Conservation (phyloP, 2,797 vertebrate species). For the Lerista edwardsae region DNA sequence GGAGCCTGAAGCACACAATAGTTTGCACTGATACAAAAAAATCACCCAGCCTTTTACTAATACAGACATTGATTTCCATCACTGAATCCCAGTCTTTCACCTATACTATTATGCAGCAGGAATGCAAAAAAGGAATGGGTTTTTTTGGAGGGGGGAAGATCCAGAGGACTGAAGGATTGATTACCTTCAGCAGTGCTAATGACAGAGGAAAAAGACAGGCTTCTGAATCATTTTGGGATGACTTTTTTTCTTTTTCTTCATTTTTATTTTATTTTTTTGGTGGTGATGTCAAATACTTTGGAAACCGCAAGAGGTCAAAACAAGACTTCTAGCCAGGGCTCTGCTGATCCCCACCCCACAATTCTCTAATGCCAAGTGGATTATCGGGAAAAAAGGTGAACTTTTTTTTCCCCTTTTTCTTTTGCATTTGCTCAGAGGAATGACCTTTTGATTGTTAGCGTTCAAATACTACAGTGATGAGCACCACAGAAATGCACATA, state of each 20-base stretch:
- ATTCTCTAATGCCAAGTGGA: background rate
- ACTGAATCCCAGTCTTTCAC: background rate
- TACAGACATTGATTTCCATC: background rate
- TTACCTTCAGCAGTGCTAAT: conserved; percentile 12
- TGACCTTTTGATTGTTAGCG: background rate
- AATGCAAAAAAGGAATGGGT: background rate
- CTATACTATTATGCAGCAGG: background rate
- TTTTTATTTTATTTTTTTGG: background rate
- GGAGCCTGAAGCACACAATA: background rate
- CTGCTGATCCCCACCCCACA: background rate
- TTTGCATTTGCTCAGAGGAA: conserved; percentile 8
- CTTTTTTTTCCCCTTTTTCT: background rate
- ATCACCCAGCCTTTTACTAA: background rate
- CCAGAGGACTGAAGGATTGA: background rate
- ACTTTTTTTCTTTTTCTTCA: background rate
- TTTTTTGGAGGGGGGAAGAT: background rate
- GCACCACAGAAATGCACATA: conserved; percentile 20
- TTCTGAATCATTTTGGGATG: background rate
- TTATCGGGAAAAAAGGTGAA: background rate
- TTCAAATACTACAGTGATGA: background rate
- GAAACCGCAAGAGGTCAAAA: background rate
- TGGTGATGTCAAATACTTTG: background rate
- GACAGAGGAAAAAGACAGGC: background rate
- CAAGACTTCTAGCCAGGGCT: background rate
- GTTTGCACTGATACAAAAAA: background rate